These are phyloP conservation scores for Sorex maritimensis DNA, from an alignment of 2,797 vertebrate species.

Conservation along the genomic window DNA sequence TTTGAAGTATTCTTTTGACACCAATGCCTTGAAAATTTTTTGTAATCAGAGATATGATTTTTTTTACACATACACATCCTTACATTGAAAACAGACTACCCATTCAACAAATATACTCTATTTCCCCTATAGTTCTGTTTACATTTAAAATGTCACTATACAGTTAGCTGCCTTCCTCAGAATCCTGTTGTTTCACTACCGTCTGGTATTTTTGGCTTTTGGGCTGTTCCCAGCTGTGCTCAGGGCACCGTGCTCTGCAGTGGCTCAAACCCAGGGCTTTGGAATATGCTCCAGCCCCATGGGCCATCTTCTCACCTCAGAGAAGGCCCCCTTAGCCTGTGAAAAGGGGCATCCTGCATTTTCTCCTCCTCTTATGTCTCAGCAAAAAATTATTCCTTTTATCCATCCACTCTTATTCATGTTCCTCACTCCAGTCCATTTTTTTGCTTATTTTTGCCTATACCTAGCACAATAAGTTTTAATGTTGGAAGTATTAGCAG, in stretches of 20 bases:
- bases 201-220: background rate
- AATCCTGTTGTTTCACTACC: background rate
- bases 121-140: constrained; percentile 25
- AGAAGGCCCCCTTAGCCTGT: background rate
- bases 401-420: background rate
- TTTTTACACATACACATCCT: constrained; percentile 32
- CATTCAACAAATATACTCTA: constrained; percentile 10
- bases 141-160: constrained; percentile 30
- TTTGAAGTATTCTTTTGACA: constrained; percentile 8
- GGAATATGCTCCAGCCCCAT: background rate
- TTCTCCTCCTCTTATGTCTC: background rate
- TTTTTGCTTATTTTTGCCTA: background rate
- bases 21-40: constrained; percentile 5
- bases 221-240: no score
- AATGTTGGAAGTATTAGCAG: constrained; percentile 11
- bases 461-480: background rate
- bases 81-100: background rate
- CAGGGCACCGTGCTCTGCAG: background rate
- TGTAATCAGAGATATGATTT: background rate
- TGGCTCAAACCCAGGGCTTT: background rate
- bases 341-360: background rate
- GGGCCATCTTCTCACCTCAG: background rate
- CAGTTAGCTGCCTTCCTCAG: background rate
- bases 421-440: background rate
- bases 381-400: background rate